Evolutionary conservation across 2,888 invertebrate species (phyloP), one percentile per base, ranked within the genome.

Genomic region (Cinara cedri): DNA sequence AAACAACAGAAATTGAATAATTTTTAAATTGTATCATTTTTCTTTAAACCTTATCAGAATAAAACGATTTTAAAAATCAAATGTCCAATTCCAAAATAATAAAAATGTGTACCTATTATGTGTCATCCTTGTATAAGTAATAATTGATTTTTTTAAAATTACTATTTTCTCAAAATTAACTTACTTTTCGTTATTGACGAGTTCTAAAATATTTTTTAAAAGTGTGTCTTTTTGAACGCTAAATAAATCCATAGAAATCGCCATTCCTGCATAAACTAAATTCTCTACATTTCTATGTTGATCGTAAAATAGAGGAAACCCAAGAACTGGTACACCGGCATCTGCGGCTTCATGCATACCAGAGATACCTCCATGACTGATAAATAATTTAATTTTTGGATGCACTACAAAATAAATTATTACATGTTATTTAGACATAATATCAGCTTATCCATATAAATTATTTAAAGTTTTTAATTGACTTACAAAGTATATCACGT

Each of bases 401-500:
- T 71, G 71, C 71, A 44, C 71, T 71, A 10, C 9, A 24, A 19
- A 66, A 11, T 26, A 24, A 24, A 14, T 1, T 54, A 9, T 42
- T 42, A 42, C 4, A 34, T 10, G 16, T 34, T 34, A 34, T 34
- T 34, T 34, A 34, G 34, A 6, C 11, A n/a, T n/a, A 0, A n/a
- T n/a, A 34, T n/a, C 34, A 19, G n/a, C 9, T 6, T 63, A 63
- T 42, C 34, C 10, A n/a, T 1, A 42, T n/a, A 16, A 51, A 51
- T n/a, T 51, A 1, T 26, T 26, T 19, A 10, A 26, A 26, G 14
- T 26, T 14, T 60, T 60, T 11, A 34, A 54, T 3, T 6, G 4
- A 21, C 49, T 44, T 26, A 72, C 72, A 3, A 6, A 72, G 72
- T 26, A 72, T 26, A 19, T 72, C 72, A 8, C 72, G 72, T 26